phyloP scores from a whole-genome alignment of 2,113 vertebrate species.

The Panthera leo region DNA sequence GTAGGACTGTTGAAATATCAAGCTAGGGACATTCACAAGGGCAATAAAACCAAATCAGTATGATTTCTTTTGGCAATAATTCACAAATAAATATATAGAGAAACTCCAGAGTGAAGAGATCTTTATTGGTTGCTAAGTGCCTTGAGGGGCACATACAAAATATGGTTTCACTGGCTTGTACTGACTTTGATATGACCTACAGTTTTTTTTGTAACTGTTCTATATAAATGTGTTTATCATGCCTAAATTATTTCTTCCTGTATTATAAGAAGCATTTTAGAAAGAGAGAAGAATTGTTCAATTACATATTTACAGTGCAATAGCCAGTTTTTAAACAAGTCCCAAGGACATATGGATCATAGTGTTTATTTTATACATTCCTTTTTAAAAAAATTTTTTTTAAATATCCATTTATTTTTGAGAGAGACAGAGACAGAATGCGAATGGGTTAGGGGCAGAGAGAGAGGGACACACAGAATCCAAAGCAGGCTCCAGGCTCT shows the following conservation, averaged over 20 bases:
- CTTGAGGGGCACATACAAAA: conserved; percentile 4
- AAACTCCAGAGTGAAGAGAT: conserved; percentile 12
- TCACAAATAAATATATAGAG: conserved; percentile 34
- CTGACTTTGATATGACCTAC: conserved; percentile 40
- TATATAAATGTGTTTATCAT: conserved; percentile 26
- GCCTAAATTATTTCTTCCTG: background rate
- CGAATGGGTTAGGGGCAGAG: too few relatives aligned
- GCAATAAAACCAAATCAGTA: conserved; percentile 7
- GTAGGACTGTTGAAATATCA: conserved; percentile 26
- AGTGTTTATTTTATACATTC: background rate
- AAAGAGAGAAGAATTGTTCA: background rate
- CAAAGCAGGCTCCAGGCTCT: too few relatives aligned
- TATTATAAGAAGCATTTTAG: background rate
- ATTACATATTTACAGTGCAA: background rate
- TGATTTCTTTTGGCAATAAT: background rate
- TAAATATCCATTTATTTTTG: too few relatives aligned
- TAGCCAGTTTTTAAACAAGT: background rate
- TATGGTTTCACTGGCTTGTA: background rate
- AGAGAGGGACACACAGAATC: too few relatives aligned
- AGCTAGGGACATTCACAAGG: background rate
- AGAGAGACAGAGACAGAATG: too few relatives aligned
- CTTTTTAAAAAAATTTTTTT: too few relatives aligned
- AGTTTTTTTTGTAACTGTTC: background rate
- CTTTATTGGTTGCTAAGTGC: conserved; percentile 17
- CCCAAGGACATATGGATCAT: background rate